Conservation (phyloP, 2,888 invertebrate genomes). For the Noctua janthina region DNA sequence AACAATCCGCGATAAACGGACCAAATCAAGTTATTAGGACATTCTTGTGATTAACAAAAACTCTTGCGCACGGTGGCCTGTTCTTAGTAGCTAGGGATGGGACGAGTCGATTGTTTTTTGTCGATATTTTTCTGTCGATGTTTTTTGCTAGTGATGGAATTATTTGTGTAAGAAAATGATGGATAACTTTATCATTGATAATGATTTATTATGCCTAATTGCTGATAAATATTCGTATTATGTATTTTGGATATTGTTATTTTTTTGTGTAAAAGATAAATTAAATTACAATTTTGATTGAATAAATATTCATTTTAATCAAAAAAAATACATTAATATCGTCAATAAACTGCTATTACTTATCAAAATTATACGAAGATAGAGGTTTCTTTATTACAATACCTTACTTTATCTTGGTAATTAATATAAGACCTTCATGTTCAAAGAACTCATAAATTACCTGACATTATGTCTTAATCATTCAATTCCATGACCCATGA, state of each 20-base stretch:
- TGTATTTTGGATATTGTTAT: neutral
- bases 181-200: neutral
- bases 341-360: neutral
- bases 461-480: conserved; percentile 4
- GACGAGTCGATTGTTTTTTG: conserved; percentile 65
- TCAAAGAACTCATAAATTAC: neutral
- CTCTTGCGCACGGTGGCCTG: conserved; percentile 77
- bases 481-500: conserved; percentile 15
- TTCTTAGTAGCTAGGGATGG: conserved; percentile 77
- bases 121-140: conserved; percentile 61
- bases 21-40: conserved; percentile 87
- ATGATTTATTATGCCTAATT: neutral
- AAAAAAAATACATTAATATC: neutral
- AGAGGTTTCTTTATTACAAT: neutral
- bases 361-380: neutral
- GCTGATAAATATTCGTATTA: neutral
- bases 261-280: neutral
- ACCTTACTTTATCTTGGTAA: neutral
- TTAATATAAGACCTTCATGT: neutral
- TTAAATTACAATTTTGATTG: neutral
- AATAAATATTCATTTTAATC: neutral
- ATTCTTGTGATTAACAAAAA: conserved; percentile 79
- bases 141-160: conserved; percentile 6
- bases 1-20: conserved; percentile 69
- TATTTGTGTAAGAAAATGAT: neutral